Percentiles rank a stretch among this genome's conserved stretches.
Evolutionary conservation across 2,113 vertebrate genomes (phyloP).

Genomic region (Peromyscus maniculatus): DNA sequence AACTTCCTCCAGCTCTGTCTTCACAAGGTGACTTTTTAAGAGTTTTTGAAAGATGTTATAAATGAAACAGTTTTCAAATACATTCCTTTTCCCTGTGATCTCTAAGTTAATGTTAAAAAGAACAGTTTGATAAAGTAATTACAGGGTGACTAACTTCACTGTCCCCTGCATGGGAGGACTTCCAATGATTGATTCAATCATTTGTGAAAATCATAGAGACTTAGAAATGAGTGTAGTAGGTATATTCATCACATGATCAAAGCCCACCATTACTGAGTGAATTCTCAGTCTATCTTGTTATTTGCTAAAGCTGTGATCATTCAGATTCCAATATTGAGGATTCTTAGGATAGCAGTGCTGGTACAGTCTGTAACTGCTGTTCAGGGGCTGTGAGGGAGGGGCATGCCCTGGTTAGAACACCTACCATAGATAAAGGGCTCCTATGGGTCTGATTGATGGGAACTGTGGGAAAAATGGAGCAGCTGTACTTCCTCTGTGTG

Average conservation of each 20-base stretch:
- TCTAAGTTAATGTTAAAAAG: constrained; percentile 33
- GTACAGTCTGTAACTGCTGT: neutral
- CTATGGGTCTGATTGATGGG: neutral
- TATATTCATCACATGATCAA: neutral
- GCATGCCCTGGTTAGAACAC: neutral
- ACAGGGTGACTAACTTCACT: neutral
- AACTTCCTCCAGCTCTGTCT: neutral
- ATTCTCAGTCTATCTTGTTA: neutral
- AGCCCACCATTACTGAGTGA: neutral
- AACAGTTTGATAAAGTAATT: neutral
- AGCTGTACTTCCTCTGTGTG: neutral
- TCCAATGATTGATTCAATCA: neutral
- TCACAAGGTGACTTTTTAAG: constrained; percentile 73
- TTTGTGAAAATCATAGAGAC: neutral
- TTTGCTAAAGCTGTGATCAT: neutral
- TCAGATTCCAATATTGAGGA: neutral
- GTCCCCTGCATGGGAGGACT: neutral
- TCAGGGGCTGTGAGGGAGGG: neutral
- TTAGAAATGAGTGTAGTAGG: neutral
- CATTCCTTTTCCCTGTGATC: constrained; percentile 69
- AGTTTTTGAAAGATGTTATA: constrained; percentile 60
- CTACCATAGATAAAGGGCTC: neutral
- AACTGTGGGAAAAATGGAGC: neutral
- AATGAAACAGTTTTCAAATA: constrained; percentile 81
- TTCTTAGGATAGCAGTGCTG: neutral